Evolutionary conservation across 2,888 invertebrate species (phyloP).

Genomic region (Myathropa florea): DNA sequence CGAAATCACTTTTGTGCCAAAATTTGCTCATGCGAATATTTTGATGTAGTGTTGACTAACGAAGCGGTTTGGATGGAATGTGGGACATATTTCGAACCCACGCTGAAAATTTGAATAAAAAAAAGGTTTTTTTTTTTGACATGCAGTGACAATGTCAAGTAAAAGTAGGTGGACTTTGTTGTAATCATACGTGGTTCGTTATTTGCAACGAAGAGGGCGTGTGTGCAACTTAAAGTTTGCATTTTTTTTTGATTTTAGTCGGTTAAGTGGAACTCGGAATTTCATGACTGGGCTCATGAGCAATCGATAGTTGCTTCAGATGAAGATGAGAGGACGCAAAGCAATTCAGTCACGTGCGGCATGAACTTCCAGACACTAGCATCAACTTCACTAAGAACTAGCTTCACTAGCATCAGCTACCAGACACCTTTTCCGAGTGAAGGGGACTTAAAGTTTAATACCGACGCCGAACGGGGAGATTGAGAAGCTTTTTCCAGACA

Average conservation of each 20-base stretch:
- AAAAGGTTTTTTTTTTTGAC: background rate
- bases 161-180: background rate
- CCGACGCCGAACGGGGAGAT: too few species aligned
- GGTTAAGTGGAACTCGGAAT: background rate
- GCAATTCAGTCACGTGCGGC: background rate
- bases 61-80: background rate
- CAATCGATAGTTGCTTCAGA: background rate
- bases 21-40: background rate
- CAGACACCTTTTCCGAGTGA: too few species aligned
- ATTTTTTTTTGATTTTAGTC: background rate
- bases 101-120: background rate
- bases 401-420: too few species aligned
- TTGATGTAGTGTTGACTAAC: background rate
- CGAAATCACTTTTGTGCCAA: too few species aligned
- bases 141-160: background rate
- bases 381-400: too few species aligned
- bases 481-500: too few species aligned
- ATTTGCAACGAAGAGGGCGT: background rate
- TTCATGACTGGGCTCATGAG: background rate
- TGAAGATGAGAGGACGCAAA: background rate
- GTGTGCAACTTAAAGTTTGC: background rate
- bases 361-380: background rate
- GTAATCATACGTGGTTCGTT: background rate
- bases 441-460: too few species aligned
- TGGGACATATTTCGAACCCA: too few species aligned